Evolutionary conservation across 2,797 vertebrate genomes (phyloP), one percentile per base, ranked within the genome.

Genomic region (Chelmon rostratus): DNA sequence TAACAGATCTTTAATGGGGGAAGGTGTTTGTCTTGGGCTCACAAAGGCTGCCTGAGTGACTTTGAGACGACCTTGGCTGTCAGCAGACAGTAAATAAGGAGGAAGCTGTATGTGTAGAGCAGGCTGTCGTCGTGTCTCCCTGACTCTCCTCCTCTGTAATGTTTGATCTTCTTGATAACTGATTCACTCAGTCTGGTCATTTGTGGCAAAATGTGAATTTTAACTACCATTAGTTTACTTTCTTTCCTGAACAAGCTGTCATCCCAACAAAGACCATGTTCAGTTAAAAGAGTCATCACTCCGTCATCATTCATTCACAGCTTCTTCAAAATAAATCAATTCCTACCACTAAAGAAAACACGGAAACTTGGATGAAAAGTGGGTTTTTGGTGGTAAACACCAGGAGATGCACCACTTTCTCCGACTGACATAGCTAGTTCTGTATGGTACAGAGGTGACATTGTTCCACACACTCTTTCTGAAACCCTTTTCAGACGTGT

Each of bases 61-160:
- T 75, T 69, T 83, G 46, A 80, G 80, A 62, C 5, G 77, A 76
- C 83, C 73, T 86, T 54, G 37, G 80, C 88, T 91, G 88, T 93
- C 88, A 63, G 68, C 89, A 86, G 80, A 79, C 77, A 84, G 79
- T 92, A 92, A 89, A 90, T 92, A 83, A 85, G 70, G 70, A 68
- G 68, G 65, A 81, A 37, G 68, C 33, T 25, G 64, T 64, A 38
- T 23, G 58, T 75, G 78, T 64, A 6, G 66, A 81, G 64, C 67
- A 56, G 77, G 31, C 52, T 81, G 82, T 83, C 86, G 79, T 42
- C 49, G 28, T 73, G 82, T 75, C 68, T 66, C 12, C 8, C 18
- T 3, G 31, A 47, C 73, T 69, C 33, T 74, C 38, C 33, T 72
- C 38, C 53, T 56, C 37, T 46, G 28, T 37, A n/a, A 10, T 4